These are phyloP conservation scores for Meteorus cinctellus DNA, from an alignment of 2,888 invertebrate genomes.

Conservation along the genomic window DNA sequence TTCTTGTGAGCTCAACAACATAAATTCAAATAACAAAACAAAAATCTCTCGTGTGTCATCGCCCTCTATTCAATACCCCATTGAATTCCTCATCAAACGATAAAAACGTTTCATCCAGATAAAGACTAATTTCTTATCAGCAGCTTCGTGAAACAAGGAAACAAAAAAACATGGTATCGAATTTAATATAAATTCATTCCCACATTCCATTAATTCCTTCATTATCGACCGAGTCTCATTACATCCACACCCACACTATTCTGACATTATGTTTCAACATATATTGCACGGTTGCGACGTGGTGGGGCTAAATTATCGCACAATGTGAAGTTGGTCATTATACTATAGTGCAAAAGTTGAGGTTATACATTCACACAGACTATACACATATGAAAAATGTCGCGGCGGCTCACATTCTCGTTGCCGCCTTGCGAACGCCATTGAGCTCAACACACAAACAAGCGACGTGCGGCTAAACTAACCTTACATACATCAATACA, in stretches of 20 bases:
- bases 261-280: neutral
- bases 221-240: neutral
- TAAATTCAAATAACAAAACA: neutral
- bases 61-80: neutral
- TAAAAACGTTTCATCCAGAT: neutral
- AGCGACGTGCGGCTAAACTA: neutral
- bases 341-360: neutral
- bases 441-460: conserved; percentile 7
- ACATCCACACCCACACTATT: neutral
- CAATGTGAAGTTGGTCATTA: conserved; percentile 7
- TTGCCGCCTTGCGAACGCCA: conserved; percentile 6
- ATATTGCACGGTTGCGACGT: neutral
- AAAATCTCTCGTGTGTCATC: neutral
- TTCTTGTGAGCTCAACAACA: neutral
- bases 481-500: neutral
- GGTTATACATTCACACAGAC: neutral
- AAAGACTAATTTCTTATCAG: neutral
- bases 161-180: neutral
- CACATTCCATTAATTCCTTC: neutral
- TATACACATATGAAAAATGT: neutral
- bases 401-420: neutral
- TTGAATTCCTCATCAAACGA: neutral
- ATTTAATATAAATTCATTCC: neutral
- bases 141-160: neutral
- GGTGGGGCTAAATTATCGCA: neutral